Evolutionary conservation across 2,797 vertebrate species (phyloP).

Genomic region (Onychomys arenicola): DNA sequence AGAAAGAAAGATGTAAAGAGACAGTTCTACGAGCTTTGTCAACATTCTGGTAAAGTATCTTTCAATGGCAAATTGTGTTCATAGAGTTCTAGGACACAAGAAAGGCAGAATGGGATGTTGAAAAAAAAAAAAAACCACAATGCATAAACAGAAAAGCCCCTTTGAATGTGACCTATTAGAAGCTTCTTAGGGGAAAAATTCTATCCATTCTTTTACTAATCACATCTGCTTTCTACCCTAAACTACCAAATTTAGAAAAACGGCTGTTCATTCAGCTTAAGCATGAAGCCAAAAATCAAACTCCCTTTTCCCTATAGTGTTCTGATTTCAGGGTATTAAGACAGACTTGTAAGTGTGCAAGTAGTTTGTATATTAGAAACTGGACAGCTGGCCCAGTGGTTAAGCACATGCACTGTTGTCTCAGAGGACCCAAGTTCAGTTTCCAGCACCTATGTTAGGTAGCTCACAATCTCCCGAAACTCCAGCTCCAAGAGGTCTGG

Average conservation of each 20-base stretch:
- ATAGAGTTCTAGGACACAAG: neutral
- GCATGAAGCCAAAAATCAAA: neutral
- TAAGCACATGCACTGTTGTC: neutral
- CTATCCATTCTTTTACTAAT: neutral
- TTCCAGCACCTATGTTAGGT: neutral
- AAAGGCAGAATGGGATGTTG: neutral
- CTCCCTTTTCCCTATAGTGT: neutral
- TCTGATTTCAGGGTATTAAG: neutral
- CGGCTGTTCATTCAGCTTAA: neutral
- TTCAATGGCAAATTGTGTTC: neutral
- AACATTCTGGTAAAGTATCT: neutral
- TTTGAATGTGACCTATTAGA: constrained; percentile 17
- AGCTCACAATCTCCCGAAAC: neutral
- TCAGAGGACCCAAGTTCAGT: neutral
- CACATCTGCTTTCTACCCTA: constrained; percentile 58
- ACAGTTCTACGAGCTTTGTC: neutral
- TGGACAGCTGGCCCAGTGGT: rapidly evolving
- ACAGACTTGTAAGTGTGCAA: neutral
- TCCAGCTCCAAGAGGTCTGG: neutral
- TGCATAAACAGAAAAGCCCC: neutral
- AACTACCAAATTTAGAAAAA: constrained; percentile 39
- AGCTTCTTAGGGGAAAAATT: neutral
- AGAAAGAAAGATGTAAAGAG: no score
- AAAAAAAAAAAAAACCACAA: neutral
- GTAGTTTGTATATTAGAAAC: neutral